Evolutionary conservation across 2,888 invertebrate genomes (phyloP), one percentile per base, ranked within the genome.

Genomic region (Drosophila emarginata): DNA sequence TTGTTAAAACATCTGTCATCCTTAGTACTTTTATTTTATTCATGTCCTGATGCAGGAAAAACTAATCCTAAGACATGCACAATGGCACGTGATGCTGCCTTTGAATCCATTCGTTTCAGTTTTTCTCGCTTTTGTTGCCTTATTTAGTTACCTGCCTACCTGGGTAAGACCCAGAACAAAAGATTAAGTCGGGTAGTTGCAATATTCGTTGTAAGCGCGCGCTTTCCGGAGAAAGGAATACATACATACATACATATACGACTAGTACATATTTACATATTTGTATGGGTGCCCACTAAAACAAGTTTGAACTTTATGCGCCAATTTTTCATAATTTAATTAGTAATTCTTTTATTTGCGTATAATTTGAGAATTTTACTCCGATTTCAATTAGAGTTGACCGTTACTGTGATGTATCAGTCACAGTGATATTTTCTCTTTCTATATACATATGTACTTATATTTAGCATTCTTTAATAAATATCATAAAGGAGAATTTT

Each of bases 31-130:
- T 64, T 28, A 2, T 37, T 59, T 56, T 54, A 40, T 60, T 39
- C 11, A 51, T 54, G 14, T 45, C 45, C 45, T 21, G 18, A 11
- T 21, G 2, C 45, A 45, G 45, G 45, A 45, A 45, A 57, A 64
- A 61, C 18, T 61, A 70, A 65, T 72, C 58, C 56, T 58, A 45
- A 56, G 32, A 61, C 54, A 52, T 32, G 40, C 26, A 76, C 74
- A 79, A 76, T 84, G 76, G 74, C 81, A 84, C 79, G 81, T 81
- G 81, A 76, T 54, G 69, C 66, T 65, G 65, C 52, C 32, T 66
- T 45, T 11, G 11, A 72, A 80, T 78, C 77, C 78, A 72, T 63
- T 23, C 65, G 64, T 53, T 61, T 68, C 39, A 37, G 51, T 57
- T 11, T 11, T 21, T n/a, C 45, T 57, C 21, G 4, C 45, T 50